These are phyloP conservation scores for Drosophila navojoa DNA, from an alignment of 1,140 invertebrate genomes.

Conservation along the genomic window DNA sequence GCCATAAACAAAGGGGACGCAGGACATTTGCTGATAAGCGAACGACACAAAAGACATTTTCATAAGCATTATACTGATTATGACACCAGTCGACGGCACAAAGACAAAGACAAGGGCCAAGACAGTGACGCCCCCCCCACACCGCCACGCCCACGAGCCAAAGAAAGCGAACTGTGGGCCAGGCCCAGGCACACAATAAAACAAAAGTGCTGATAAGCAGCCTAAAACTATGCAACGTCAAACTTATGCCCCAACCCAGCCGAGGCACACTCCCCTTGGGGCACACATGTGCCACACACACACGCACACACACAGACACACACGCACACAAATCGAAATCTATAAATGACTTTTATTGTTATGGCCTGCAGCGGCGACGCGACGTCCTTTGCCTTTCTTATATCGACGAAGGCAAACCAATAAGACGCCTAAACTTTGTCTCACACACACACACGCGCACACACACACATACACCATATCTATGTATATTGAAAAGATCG, in stretches of 20 bases:
- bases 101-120: conserved; percentile 26
- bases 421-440: conserved; percentile 47
- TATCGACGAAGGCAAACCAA: conserved; percentile 40
- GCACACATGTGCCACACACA: conserved; percentile 51
- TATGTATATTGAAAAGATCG: conserved; percentile 55
- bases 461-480: conserved; percentile 1
- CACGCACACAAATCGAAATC: conserved; percentile 66
- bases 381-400: conserved; percentile 16
- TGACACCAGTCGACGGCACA: conserved; percentile 63
- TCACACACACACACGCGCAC: conserved; percentile 4
- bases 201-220: conserved; percentile 81
- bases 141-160: background rate
- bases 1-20: conserved; percentile 26
- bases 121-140: background rate
- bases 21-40: conserved; percentile 56
- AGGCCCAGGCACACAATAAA: conserved; percentile 47
- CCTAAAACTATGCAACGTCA: conserved; percentile 67
- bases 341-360: conserved; percentile 82
- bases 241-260: conserved; percentile 48
- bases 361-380: conserved; percentile 64
- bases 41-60: conserved; percentile 73
- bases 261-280: background rate
- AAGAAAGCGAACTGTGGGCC: conserved; percentile 2
- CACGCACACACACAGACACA: background rate
- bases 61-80: conserved; percentile 83